Conservation (phyloP, 2,113 vertebrate genomes). For the Actinemys pallida region DNA sequence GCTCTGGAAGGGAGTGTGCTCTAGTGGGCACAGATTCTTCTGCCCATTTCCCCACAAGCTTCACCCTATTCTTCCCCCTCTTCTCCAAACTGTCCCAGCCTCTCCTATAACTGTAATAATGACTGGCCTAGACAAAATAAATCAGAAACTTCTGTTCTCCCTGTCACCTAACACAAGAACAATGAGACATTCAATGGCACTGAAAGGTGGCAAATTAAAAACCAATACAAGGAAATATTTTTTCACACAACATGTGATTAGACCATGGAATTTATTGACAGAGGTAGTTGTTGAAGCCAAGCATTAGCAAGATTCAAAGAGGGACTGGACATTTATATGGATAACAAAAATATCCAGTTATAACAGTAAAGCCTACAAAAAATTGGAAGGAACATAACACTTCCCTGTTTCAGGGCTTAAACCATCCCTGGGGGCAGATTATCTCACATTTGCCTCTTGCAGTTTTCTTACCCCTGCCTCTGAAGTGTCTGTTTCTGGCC, state of each 20-base stretch:
- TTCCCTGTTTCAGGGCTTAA: background rate
- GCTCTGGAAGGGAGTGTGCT: too few species aligned
- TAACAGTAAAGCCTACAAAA: background rate
- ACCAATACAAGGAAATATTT: background rate
- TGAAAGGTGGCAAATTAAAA: background rate
- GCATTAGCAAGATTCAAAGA: background rate
- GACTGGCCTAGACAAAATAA: background rate
- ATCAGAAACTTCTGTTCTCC: background rate
- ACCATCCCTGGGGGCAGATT: background rate
- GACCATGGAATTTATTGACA: background rate
- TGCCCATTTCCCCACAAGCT: too few species aligned
- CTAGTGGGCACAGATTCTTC: too few species aligned
- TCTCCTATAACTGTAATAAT: background rate
- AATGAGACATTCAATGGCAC: background rate
- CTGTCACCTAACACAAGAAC: fast-evolving
- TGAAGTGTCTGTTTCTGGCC: background rate
- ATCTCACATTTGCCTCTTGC: background rate
- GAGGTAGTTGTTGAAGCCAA: background rate
- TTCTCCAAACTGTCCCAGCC: background rate
- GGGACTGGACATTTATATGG: background rate
- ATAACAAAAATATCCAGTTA: background rate
- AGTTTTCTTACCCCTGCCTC: background rate
- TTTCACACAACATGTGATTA: background rate
- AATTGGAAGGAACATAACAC: background rate
- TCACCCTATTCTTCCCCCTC: too few species aligned